Percentiles rank a stretch among this genome's conserved stretches.
phyloP scores from a whole-genome alignment of 2,797 vertebrate species.

The Eleutherodactylus coqui region DNA sequence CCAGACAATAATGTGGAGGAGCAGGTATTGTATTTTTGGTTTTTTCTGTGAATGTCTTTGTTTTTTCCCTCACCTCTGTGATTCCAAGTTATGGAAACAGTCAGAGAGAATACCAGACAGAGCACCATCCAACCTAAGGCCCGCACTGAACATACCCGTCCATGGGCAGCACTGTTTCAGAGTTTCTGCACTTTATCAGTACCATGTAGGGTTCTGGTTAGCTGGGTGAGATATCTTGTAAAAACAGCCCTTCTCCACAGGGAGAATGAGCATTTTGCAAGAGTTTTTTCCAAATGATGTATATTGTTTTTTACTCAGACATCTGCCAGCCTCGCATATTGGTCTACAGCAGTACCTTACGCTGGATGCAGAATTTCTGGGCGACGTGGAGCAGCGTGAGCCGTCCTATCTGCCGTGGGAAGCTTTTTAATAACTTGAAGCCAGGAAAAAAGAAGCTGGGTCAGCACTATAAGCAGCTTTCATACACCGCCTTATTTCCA shows the following conservation, averaged over 20 bases:
- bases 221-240: neutral
- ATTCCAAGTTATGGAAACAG: too few relatives aligned
- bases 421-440: slow-evolving; percentile 93
- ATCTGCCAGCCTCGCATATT: slow-evolving; percentile 88
- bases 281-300: neutral
- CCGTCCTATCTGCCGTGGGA: slow-evolving; percentile 94
- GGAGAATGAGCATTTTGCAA: neutral
- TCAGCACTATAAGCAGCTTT: slow-evolving; percentile 97
- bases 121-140: too few relatives aligned
- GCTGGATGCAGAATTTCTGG: slow-evolving; percentile 99
- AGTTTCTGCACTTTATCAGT: neutral
- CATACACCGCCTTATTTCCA: slow-evolving; percentile 92
- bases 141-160: too few relatives aligned
- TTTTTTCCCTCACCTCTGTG: too few relatives aligned
- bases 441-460: slow-evolving; percentile 94
- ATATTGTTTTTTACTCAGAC: slow-evolving; percentile 73
- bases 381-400: slow-evolving; percentile 95
- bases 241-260: neutral
- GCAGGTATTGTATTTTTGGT: too few relatives aligned
- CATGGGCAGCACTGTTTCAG: neutral
- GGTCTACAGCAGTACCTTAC: slow-evolving; percentile 96
- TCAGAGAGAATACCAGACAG: too few relatives aligned
- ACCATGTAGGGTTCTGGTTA: neutral
- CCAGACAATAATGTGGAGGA: too few relatives aligned
- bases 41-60: too few relatives aligned